Evolutionary conservation across 2,888 invertebrate species (phyloP), one percentile per base, ranked within the genome.

Genomic region (Taenaris catops): DNA sequence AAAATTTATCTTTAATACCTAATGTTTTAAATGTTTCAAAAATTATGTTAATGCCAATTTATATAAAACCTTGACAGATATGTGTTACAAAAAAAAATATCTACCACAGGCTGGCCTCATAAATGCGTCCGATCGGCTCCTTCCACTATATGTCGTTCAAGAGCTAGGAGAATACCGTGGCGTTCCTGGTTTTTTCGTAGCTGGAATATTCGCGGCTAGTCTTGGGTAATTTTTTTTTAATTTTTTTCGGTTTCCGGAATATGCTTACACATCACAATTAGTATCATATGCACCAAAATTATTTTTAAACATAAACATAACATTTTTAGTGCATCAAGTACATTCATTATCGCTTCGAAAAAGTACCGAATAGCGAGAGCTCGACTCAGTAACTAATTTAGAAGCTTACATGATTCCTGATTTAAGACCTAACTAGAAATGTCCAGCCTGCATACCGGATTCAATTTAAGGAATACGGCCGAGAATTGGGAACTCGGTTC

Each of bases 191-290:
- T 92, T 98, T 55, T 98, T 98, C 71, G 97, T 98, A 0, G 96
- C 98, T 2, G 97, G 97, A 8, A 95, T 98, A 40, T 98, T 98
- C 70, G 96, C 97, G 20, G 98, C 97, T 1, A 97, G 97, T 58
- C 90, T 98, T 50, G 97, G 97, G 96, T 97, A 88, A 63, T n/a
- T n/a, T n/a, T n/a, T n/a, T n/a, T n/a, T n/a, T n/a, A n/a, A n/a
- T n/a, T n/a, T n/a, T n/a, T n/a, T n/a, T n/a, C n/a, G n/a, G n/a
- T n/a, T n/a, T n/a, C n/a, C n/a, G n/a, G n/a, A n/a, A n/a, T n/a
- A n/a, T n/a, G n/a, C n/a, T n/a, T n/a, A n/a, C n/a, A n/a, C n/a
- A n/a, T n/a, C n/a, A n/a, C n/a, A n/a, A n/a, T n/a, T n/a, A n/a
- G n/a, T n/a, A n/a, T n/a, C n/a, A n/a, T n/a, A n/a, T n/a, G n/a